phyloP scores from a whole-genome alignment of 1,140 invertebrate species.

The Paralvinella palmiformis region DNA sequence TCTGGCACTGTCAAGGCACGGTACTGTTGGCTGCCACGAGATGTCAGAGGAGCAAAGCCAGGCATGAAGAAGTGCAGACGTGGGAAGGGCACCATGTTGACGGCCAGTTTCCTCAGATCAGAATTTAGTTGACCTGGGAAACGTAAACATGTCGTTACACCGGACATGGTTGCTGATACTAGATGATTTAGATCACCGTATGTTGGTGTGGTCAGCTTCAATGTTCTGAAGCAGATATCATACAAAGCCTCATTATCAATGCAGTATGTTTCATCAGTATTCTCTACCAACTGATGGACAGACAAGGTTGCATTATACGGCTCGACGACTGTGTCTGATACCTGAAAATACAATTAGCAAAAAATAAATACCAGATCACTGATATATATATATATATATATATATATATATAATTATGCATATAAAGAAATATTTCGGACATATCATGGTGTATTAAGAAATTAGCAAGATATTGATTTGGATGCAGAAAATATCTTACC shows the following conservation, averaged over 20 bases:
- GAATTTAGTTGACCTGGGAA: slow-evolving; percentile 64
- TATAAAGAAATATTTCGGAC: too few species aligned
- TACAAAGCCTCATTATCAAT: slow-evolving; percentile 79
- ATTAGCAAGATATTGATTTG: too few species aligned
- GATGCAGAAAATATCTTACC: slow-evolving; percentile 55
- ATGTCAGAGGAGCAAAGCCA: slow-evolving; percentile 88
- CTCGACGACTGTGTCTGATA: slow-evolving; percentile 72
- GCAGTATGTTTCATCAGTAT: slow-evolving; percentile 72
- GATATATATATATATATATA: too few species aligned
- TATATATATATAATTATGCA: too few species aligned
- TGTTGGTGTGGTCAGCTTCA: slow-evolving; percentile 70
- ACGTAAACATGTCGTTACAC: slow-evolving; percentile 67
- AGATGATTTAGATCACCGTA: slow-evolving; percentile 54
- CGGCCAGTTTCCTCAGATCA: slow-evolving; percentile 88
- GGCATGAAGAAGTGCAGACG: slow-evolving; percentile 96
- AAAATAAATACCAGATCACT: too few species aligned
- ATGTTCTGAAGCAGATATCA: slow-evolving; percentile 71
- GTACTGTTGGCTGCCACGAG: slow-evolving; percentile 57
- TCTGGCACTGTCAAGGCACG: slow-evolving; percentile 69
- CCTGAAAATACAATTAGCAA: slow-evolving; percentile 59
- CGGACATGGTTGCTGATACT: slow-evolving; percentile 73
- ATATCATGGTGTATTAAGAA: too few species aligned
- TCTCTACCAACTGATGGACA: slow-evolving; percentile 67
- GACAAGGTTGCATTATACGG: slow-evolving; percentile 71
- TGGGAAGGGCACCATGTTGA: slow-evolving; percentile 95